These are phyloP conservation scores for Drosophila nigritarsus DNA, from an alignment of 2,888 invertebrate genomes.

Conservation along the genomic window DNA sequence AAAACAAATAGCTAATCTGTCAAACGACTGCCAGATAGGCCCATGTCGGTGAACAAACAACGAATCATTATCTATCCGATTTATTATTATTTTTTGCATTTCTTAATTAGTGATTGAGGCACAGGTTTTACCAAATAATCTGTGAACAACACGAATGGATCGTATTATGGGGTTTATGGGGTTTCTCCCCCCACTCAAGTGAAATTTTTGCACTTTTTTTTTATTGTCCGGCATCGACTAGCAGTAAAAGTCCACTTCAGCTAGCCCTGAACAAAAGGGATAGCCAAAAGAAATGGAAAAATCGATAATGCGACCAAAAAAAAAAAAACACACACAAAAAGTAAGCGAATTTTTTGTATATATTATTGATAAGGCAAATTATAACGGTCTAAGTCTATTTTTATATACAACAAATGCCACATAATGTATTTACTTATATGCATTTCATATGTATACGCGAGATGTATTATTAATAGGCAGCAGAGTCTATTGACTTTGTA, in stretches of 20 bases:
- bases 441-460: neutral
- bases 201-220: neutral
- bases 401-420: slow-evolving; percentile 1
- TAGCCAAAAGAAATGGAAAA: slow-evolving; percentile 11
- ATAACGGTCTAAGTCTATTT: slow-evolving; percentile 8
- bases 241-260: neutral
- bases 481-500: neutral
- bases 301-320: slow-evolving; percentile 17
- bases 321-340: neutral
- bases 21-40: slow-evolving; percentile 17
- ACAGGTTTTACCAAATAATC: neutral
- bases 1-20: slow-evolving; percentile 16
- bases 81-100: neutral
- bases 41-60: neutral
- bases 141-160: neutral
- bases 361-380: slow-evolving; percentile 36
- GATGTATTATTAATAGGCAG: neutral
- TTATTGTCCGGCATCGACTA: slow-evolving; percentile 3
- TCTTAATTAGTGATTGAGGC: neutral
- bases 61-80: neutral
- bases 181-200: neutral
- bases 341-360: neutral
- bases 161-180: too few relatives aligned
- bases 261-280: neutral
- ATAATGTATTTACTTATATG: slow-evolving; percentile 1